phyloP scores from a whole-genome alignment of 2,888 invertebrate genomes.

The Pollenia labialis region DNA sequence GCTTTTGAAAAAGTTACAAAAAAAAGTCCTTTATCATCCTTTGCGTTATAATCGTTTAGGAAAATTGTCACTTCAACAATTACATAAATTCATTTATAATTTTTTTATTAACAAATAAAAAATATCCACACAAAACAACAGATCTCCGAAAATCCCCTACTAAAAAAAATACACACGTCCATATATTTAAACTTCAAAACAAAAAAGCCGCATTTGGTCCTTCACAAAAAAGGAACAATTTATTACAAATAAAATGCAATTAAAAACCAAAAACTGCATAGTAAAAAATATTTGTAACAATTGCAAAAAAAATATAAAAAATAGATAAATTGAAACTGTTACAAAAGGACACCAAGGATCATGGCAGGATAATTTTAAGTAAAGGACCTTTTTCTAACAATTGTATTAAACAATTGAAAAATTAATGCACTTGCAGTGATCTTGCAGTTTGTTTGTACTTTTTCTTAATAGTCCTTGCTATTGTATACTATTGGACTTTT shows the following conservation, averaged over 20 bases:
- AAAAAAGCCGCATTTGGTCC: slow-evolving; percentile 30
- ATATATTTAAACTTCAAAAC: slow-evolving; percentile 40
- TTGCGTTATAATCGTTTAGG: slow-evolving; percentile 30
- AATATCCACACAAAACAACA: background rate
- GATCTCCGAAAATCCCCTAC: slow-evolving; percentile 28
- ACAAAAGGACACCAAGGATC: slow-evolving; percentile 65
- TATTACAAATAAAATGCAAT: slow-evolving; percentile 46
- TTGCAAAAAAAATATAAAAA: slow-evolving; percentile 47
- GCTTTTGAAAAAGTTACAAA: background rate
- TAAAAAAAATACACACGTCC: slow-evolving; percentile 1
- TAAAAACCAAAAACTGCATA: slow-evolving; percentile 5
- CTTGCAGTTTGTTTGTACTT: slow-evolving; percentile 64
- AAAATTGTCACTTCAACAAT: slow-evolving; percentile 41
- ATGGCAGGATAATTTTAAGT: slow-evolving; percentile 42
- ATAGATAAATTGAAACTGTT: slow-evolving; percentile 4
- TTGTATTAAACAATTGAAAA: slow-evolving; percentile 20
- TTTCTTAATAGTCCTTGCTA: background rate
- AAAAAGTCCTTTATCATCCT: background rate
- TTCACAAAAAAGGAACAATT: slow-evolving; percentile 44
- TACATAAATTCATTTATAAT: slow-evolving; percentile 24
- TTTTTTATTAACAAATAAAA: slow-evolving; percentile 3
- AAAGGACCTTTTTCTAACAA: slow-evolving; percentile 25
- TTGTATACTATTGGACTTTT: slow-evolving; percentile 17
- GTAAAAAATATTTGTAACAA: slow-evolving; percentile 32
- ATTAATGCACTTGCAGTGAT: slow-evolving; percentile 72